phyloP scores from a whole-genome alignment of 2,113 vertebrate genomes.

The Sminthopsis crassicaudata region DNA sequence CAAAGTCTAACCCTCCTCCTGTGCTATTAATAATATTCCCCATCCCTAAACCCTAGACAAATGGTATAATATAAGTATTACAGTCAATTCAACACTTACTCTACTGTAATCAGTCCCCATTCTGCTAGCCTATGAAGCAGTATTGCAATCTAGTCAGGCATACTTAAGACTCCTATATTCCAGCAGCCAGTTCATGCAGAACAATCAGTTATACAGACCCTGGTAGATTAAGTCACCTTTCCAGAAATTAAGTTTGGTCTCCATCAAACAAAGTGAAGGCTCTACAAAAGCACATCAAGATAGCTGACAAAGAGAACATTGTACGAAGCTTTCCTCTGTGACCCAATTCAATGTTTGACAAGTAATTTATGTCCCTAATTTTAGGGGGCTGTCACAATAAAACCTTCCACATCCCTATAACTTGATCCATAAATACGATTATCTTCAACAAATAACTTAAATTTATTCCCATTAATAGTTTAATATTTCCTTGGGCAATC shows the following conservation, averaged over 20 bases:
- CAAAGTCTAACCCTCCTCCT: background rate
- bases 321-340: background rate
- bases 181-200: background rate
- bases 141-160: background rate
- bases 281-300: background rate
- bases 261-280: background rate
- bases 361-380: background rate
- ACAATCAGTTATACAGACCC: background rate
- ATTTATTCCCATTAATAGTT: background rate
- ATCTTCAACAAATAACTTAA: background rate
- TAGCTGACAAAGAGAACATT: background rate
- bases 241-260: background rate
- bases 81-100: background rate
- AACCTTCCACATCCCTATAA: background rate
- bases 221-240: background rate
- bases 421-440: background rate
- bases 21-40: background rate
- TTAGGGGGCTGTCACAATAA: background rate
- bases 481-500: background rate
- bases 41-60: background rate
- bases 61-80: background rate
- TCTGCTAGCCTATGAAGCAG: background rate
- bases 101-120: background rate
- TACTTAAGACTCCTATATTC: background rate
- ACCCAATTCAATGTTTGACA: background rate